Base-by-base conservation (phyloP, 1,140 invertebrate species). In the Nebria ingens region DNA sequence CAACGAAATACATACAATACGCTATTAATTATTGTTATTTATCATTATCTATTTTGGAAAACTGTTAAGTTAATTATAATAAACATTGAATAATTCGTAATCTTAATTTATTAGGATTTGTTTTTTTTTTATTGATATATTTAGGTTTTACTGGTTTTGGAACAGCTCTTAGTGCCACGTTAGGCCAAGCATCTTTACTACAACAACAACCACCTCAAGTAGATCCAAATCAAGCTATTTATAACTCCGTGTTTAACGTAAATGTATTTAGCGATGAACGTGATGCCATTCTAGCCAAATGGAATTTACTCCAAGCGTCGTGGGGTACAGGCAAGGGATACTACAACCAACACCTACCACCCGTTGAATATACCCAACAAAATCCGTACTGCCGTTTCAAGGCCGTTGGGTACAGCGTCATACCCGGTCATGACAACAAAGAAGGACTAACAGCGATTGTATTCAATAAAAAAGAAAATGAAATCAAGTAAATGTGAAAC, bases 371-470 rank as follows among this genome's bases (percentile, higher is more conserved):
- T 45, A 90, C 84, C 53, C 84, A 87, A 53, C 86, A 93, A 59
- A 97, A 96, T 73, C 88, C 90, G 2, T 80, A 94, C 21, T 97
- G 91, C 68, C 76, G 88, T 45, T 95, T 97, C 65, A 97, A 95
- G 78, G 88, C 92, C 2, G 87, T 97, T 21, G 89, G 89, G 0
- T 96, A 96, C 65, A 91, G 85, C 65, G 80, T 83, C 15, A 81
- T 95, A 61, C 89, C 90, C 0, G 82, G 80, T 1, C 80, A 83
- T 29, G 87, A 89, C 55, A 88, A 92, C 67, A 90, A 91, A 66
- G 85, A 94, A 63, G 93, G 92, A 2, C 74, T 93, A 15, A 88
- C 97, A 0, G 84, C 84, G 12, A 64, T 97, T 21, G 78, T 86
- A 42, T 87, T 96, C 61, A 86, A 84, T 62, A 91, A 92, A 67